Conservation (phyloP, 2,888 invertebrate species). For the Chrysotoxum bicinctum region DNA sequence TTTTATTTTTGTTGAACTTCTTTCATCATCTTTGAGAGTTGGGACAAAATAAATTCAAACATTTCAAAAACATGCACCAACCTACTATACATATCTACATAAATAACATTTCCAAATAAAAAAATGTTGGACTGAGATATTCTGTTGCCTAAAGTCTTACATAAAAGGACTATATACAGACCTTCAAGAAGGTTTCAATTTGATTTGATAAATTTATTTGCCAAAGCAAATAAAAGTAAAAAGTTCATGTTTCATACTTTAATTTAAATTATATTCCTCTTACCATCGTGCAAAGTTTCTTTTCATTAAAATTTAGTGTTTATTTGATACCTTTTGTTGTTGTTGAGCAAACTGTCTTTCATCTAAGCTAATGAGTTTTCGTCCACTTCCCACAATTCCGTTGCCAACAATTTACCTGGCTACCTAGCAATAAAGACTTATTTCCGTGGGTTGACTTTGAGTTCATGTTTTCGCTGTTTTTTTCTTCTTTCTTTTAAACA, state of each 20-base stretch:
- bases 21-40: no score
- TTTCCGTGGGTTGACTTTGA: constrained; percentile 49
- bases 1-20: no score
- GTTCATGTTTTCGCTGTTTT: not conserved
- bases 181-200: not conserved
- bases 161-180: not conserved
- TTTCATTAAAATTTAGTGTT: constrained; percentile 58
- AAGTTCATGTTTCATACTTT: constrained; percentile 7
- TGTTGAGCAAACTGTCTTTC: constrained; percentile 55
- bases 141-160: not conserved
- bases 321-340: constrained; percentile 49
- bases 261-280: constrained; percentile 11
- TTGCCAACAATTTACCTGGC: constrained; percentile 59
- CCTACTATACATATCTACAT: not conserved
- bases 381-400: constrained; percentile 18
- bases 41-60: no score
- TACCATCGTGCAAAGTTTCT: not conserved
- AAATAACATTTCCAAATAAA: not conserved
- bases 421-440: constrained; percentile 69
- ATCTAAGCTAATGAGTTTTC: constrained; percentile 67
- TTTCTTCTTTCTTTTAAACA: constrained; percentile 31
- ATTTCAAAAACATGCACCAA: no score
- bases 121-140: not conserved
- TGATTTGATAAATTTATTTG: constrained; percentile 6
- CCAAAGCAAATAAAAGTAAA: constrained; percentile 20